Evolutionary conservation across 2,113 vertebrate genomes (phyloP).

Genomic region (Indicator indicator): DNA sequence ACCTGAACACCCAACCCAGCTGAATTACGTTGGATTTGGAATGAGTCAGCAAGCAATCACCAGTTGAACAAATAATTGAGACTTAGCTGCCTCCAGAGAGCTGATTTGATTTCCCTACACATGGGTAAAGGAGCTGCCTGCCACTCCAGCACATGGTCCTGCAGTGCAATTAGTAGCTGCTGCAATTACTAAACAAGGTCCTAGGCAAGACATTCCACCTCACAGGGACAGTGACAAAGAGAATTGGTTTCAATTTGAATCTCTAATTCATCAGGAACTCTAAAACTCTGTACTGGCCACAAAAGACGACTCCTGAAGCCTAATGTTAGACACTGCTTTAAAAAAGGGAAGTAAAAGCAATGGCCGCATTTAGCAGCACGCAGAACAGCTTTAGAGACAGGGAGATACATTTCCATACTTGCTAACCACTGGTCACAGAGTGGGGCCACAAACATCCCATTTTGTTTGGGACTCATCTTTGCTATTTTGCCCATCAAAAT

Average conservation of each 20-base stretch:
- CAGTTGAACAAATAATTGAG: not conserved
- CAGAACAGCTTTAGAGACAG: not conserved
- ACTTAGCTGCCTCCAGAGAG: not conserved
- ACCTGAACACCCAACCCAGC: not conserved
- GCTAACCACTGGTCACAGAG: not conserved
- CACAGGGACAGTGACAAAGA: not conserved
- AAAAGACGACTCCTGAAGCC: not conserved
- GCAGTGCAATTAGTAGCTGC: not conserved
- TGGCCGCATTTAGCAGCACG: not conserved
- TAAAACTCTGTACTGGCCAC: not conserved
- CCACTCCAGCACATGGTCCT: accelerated
- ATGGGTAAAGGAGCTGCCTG: not conserved
- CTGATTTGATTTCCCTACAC: not conserved
- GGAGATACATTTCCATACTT: not conserved
- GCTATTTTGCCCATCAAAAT: not conserved
- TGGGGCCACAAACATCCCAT: not conserved
- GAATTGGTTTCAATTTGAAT: not conserved
- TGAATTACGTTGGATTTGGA: not conserved
- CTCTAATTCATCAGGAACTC: not conserved
- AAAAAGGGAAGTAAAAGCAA: not conserved
- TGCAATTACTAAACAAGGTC: not conserved
- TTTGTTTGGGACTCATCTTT: not conserved
- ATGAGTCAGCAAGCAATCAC: not conserved
- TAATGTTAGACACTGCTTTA: not conserved
- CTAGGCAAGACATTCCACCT: not conserved